Conservation (phyloP, 2,888 invertebrate genomes). For the Neoitamus cyanurus region DNA sequence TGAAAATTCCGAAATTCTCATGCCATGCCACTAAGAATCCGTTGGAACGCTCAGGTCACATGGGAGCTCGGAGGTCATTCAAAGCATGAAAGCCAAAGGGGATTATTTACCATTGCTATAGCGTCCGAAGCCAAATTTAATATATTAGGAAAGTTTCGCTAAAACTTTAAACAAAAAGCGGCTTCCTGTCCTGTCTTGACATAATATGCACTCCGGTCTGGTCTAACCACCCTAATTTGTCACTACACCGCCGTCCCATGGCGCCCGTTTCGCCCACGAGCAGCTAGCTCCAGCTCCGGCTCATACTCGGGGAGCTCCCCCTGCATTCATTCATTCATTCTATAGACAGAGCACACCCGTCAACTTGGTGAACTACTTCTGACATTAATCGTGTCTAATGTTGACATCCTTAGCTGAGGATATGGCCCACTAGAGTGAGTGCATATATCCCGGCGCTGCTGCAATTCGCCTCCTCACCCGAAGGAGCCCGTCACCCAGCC, state of each 20-base stretch:
- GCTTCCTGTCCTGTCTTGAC: conserved; percentile 43
- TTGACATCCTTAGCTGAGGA: conserved; percentile 41
- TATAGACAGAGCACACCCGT: conserved; percentile 41
- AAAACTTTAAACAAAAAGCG: conserved; percentile 38
- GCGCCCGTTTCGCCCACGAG: background rate
- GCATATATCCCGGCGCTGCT: background rate
- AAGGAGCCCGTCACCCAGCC: background rate
- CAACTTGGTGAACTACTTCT: conserved; percentile 45
- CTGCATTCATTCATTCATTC: conserved; percentile 21
- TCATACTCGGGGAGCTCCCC: background rate
- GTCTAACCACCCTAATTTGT: conserved; percentile 44
- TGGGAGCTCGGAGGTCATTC: background rate
- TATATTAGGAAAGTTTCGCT: conserved; percentile 38
- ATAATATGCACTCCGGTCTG: conserved; percentile 41
- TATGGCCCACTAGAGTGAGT: conserved; percentile 28
- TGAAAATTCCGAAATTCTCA: background rate
- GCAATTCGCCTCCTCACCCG: background rate
- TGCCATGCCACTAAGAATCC: background rate
- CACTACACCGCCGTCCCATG: conserved; percentile 7
- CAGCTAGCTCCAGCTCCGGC: background rate
- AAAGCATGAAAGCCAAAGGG: background rate
- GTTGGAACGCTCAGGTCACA: background rate
- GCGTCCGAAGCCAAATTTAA: conserved; percentile 31
- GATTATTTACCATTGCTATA: conserved; percentile 20
- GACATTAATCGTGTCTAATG: conserved; percentile 46